Evolutionary conservation across 2,113 vertebrate genomes (phyloP).

Genomic region (Dinomys branickii): DNA sequence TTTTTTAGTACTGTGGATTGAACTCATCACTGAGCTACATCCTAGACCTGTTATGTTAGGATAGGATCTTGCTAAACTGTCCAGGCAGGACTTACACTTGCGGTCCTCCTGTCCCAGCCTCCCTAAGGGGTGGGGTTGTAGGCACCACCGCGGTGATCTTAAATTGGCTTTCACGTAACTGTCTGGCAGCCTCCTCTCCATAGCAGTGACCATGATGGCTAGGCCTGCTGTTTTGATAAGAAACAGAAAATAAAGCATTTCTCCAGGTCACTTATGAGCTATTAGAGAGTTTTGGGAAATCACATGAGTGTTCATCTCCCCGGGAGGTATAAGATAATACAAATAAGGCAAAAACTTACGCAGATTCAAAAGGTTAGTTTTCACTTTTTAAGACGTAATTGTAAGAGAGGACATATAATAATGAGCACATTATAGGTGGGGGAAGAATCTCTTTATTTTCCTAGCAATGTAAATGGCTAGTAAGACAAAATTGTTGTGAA

Average conservation of each 20-base stretch:
- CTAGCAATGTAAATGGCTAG: background rate
- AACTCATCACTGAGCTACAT: background rate
- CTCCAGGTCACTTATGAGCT: background rate
- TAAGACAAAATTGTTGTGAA: background rate
- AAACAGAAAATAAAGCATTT: constrained; percentile 33
- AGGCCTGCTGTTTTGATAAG: background rate
- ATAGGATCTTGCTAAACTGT: background rate
- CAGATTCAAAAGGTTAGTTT: constrained; percentile 29
- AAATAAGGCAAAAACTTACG: background rate
- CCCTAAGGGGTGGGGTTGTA: background rate
- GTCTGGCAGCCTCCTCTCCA: background rate
- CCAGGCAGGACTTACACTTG: background rate
- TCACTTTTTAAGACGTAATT: constrained; percentile 41
- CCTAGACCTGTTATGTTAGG: background rate
- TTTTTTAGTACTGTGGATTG: background rate
- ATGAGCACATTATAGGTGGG: background rate
- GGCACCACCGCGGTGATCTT: background rate
- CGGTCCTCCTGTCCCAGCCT: background rate
- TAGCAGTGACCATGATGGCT: background rate
- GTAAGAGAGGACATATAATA: constrained; percentile 14
- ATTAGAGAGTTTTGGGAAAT: background rate
- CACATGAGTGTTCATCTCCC: background rate
- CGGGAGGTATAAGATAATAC: constrained; percentile 3
- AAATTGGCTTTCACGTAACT: background rate
- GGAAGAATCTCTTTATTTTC: constrained; percentile 35